Base-by-base conservation (phyloP, 1,140 invertebrate genomes). In the Vanessa tameamea region DNA sequence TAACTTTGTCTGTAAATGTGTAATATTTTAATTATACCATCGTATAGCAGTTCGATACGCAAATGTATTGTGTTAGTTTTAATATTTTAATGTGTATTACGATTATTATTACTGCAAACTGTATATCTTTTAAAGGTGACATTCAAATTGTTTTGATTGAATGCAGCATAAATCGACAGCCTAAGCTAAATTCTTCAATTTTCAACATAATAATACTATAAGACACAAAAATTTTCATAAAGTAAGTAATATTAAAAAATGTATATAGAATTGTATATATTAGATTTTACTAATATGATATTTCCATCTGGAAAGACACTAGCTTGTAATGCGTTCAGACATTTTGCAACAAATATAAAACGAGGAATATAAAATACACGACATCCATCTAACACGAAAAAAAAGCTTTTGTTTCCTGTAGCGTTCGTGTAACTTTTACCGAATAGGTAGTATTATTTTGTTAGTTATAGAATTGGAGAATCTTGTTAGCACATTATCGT, bases 201-300 rank as follows among this genome's bases (percentile, higher is more conserved):
- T 74, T 74, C 61, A 70, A 75, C 23, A n/a, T 70, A 65, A 64
- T 59, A 65, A 51, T 64, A 13, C 47, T 31, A 50, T 75, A 76
- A 73, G 50, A 72, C 50, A 66, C 66, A 37, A 66, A 73, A 61
- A 73, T 4, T 57, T 80, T 66, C 66, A 70, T 73, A 43, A 75
- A 55, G 20, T 73, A 73, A 64, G 75, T 78, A 82, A 77, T 31
- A 63, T 13, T 59, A 68, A 76, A 77, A 37, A 31, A 23, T 87
- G 84, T 88, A 86, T 74, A 87, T 90, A 88, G 3, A 23, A 57
- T 51, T 89, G 87, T 89, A 88, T 83, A 89, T 89, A 88, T 77
- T 88, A 87, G 84, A 77, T 79, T 82, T 82, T 83, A 86, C 63
- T 80, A 78, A 65, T 43, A 43, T 74, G 75, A 47, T 78, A 81